phyloP scores from a whole-genome alignment of 2,113 vertebrate genomes.

The Neogobius melanostomus region DNA sequence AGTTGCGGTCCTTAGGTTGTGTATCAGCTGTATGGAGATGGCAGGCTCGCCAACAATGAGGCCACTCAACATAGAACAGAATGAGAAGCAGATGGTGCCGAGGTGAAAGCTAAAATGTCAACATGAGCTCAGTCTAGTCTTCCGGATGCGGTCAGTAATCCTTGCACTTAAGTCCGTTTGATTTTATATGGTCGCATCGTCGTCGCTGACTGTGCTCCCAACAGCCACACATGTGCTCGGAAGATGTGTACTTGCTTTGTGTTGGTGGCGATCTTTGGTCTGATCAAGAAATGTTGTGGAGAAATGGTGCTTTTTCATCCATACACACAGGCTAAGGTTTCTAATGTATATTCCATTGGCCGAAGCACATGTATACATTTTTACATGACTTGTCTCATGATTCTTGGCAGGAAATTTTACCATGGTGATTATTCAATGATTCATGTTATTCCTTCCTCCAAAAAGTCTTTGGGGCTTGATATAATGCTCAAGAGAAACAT shows the following conservation, averaged over 20 bases:
- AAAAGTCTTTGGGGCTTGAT: conserved; percentile 2
- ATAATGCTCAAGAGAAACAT: conserved; percentile 15
- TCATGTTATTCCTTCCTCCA: background rate
- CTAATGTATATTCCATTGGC: conserved; percentile 12
- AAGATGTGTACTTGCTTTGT: background rate
- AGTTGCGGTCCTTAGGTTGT: conserved; percentile 50
- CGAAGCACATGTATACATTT: conserved; percentile 18
- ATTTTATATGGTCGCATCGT: conserved; percentile 32
- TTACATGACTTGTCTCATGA: background rate
- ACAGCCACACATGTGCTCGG: conserved; percentile 33
- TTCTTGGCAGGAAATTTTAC: background rate
- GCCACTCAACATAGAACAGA: conserved; percentile 41
- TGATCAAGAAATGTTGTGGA: conserved; percentile 26
- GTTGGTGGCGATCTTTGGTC: conserved; percentile 29
- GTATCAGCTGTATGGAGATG: conserved; percentile 42
- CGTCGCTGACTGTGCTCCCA: conserved; percentile 14
- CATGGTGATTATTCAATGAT: background rate
- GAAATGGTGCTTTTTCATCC: conserved; percentile 22
- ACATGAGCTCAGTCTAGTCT: conserved; percentile 57
- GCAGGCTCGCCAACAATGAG: conserved; percentile 41
- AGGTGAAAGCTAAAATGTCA: conserved; percentile 55
- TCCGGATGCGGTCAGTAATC: conserved; percentile 61
- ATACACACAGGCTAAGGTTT: conserved; percentile 2
- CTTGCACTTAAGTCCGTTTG: conserved; percentile 40
- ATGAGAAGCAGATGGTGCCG: conserved; percentile 63